These are phyloP conservation scores for Maniola jurtina DNA, from an alignment of 1,140 invertebrate species.

Conservation along the genomic window DNA sequence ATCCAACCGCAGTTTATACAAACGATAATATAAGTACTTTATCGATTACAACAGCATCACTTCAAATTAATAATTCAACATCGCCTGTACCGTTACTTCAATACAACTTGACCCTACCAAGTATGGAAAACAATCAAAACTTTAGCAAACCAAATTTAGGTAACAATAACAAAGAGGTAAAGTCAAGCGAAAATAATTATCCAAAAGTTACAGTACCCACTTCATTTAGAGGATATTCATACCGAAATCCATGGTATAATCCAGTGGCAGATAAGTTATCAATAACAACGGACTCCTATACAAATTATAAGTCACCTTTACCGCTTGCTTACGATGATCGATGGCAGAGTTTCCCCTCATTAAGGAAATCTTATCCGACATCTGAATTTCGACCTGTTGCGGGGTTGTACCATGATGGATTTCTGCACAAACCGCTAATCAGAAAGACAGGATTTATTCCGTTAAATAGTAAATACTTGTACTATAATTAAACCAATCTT, in stretches of 20 bases:
- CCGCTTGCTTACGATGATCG: slow-evolving; percentile 44
- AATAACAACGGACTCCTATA: slow-evolving; percentile 57
- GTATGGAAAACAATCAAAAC: slow-evolving; percentile 42
- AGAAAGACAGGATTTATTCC: slow-evolving; percentile 25
- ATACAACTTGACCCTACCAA: slow-evolving; percentile 34
- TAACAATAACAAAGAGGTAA: background rate
- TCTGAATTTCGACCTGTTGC: slow-evolving; percentile 65
- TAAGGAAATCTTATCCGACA: slow-evolving; percentile 36
- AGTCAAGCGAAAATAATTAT: slow-evolving; percentile 14
- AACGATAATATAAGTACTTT: slow-evolving; percentile 40
- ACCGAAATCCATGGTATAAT: slow-evolving; percentile 41
- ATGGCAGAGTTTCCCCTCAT: slow-evolving; percentile 51
- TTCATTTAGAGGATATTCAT: slow-evolving; percentile 4
- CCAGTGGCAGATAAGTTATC: slow-evolving; percentile 48
- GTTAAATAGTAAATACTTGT: slow-evolving; percentile 8
- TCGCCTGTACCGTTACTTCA: slow-evolving; percentile 25
- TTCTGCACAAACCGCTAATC: slow-evolving; percentile 46
- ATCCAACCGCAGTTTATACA: slow-evolving; percentile 45
- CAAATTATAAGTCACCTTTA: slow-evolving; percentile 42
- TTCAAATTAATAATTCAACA: slow-evolving; percentile 23
- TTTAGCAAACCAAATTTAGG: slow-evolving; percentile 26
- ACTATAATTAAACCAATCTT: slow-evolving; percentile 8
- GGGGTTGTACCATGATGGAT: slow-evolving; percentile 70
- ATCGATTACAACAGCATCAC: slow-evolving; percentile 36
- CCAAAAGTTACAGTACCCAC: background rate